phyloP scores from a whole-genome alignment of 2,113 vertebrate species.

The Euleptes europaea region DNA sequence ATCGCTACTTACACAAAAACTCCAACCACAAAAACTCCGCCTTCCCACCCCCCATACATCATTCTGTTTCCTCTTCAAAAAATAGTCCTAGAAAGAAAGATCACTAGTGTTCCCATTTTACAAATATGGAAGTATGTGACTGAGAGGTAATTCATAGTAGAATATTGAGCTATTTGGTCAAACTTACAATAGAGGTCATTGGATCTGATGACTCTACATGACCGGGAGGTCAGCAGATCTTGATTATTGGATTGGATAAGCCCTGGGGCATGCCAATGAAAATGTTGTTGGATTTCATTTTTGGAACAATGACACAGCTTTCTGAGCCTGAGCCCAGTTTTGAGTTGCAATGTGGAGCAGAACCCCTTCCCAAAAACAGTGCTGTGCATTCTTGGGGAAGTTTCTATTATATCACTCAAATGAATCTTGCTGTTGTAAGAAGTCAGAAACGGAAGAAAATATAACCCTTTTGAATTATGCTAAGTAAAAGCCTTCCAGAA shows the following conservation, averaged over 20 bases:
- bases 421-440: conserved; percentile 28
- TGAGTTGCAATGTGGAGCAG: background rate
- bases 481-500: background rate
- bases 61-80: too few species aligned
- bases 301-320: background rate
- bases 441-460: conserved; percentile 11
- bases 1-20: too few species aligned
- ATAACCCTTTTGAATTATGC: conserved; percentile 22
- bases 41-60: too few species aligned
- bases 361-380: background rate
- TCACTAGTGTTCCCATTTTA: too few species aligned
- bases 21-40: too few species aligned
- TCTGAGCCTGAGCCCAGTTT: background rate
- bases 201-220: background rate
- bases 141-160: background rate
- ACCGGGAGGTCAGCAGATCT: background rate
- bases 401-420: conserved; percentile 13
- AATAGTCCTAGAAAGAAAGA: too few species aligned
- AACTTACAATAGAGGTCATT: background rate
- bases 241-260: background rate
- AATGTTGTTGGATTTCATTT: background rate
- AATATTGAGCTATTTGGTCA: background rate
- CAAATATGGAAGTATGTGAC: too few species aligned
- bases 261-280: background rate
- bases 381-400: background rate